Evolutionary conservation across 2,797 vertebrate genomes (phyloP).

Genomic region (Hylomyscus alleni): DNA sequence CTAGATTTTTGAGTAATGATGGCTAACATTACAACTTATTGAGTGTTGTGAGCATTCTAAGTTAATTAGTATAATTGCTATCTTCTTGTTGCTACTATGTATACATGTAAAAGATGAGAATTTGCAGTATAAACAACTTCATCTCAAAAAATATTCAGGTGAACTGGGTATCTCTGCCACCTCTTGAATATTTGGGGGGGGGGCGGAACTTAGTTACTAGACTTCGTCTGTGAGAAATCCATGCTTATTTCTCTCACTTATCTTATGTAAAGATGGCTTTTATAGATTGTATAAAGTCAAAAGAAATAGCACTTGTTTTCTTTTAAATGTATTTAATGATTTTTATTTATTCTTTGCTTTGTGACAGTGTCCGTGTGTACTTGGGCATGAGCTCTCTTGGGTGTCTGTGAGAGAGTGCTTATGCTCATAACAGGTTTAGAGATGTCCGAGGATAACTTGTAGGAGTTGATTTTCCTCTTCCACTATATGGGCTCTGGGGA

Average conservation of each 20-base stretch:
- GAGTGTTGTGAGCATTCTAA: background rate
- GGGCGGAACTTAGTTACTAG: background rate
- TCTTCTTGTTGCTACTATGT: background rate
- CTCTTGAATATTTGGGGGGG: background rate
- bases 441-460: background rate
- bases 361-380: background rate
- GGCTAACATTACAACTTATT: background rate
- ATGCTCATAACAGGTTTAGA: background rate
- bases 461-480: background rate
- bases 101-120: background rate
- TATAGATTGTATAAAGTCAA: background rate
- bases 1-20: background rate
- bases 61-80: background rate
- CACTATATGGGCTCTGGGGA: background rate
- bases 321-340: background rate
- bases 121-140: background rate
- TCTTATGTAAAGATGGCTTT: conserved; percentile 40
- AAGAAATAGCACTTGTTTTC: background rate
- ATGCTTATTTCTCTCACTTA: background rate
- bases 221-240: conserved; percentile 20
- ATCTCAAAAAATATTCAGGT: background rate
- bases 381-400: background rate
- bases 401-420: background rate
- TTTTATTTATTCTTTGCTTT: background rate
- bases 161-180: background rate